These are phyloP conservation scores for Heliconius nattereri DNA, from an alignment of 1,140 invertebrate genomes.

Conservation along the genomic window DNA sequence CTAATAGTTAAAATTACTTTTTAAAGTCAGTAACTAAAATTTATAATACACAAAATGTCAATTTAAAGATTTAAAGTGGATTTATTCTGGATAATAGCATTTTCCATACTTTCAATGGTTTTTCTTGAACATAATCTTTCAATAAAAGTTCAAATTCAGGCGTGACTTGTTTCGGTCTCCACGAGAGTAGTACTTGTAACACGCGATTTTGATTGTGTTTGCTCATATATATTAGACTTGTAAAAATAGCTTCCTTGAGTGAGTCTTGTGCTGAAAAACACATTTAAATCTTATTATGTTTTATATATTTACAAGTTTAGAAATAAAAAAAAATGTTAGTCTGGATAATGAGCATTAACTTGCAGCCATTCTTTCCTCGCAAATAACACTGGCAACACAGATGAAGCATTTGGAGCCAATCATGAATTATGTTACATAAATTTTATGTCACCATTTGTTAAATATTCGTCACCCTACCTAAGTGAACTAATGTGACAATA, in stretches of 20 bases:
- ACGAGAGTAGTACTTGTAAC: slow-evolving; percentile 51
- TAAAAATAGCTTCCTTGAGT: slow-evolving; percentile 69
- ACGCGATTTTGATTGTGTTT: slow-evolving; percentile 60
- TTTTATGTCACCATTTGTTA: no score
- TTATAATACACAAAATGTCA: slow-evolving; percentile 10
- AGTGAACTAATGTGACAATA: no score
- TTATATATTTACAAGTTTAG: no score
- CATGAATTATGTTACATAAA: no score
- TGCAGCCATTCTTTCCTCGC: no score
- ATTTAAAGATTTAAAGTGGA: slow-evolving; percentile 24
- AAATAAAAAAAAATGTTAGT: no score
- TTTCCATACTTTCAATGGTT: slow-evolving; percentile 61
- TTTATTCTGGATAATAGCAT: slow-evolving; percentile 45
- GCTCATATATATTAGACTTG: slow-evolving; percentile 66
- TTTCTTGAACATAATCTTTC: slow-evolving; percentile 59
- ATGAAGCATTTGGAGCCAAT: no score
- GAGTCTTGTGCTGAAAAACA: slow-evolving; percentile 60
- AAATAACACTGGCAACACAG: no score
- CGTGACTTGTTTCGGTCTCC: slow-evolving; percentile 59
- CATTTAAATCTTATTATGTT: neutral
- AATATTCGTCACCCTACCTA: no score
- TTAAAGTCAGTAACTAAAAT: neutral
- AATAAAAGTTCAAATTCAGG: slow-evolving; percentile 56
- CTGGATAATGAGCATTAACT: no score
- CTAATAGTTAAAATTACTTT: neutral